Conservation (phyloP, 2,113 vertebrate species). For the Salvator merianae region DNA sequence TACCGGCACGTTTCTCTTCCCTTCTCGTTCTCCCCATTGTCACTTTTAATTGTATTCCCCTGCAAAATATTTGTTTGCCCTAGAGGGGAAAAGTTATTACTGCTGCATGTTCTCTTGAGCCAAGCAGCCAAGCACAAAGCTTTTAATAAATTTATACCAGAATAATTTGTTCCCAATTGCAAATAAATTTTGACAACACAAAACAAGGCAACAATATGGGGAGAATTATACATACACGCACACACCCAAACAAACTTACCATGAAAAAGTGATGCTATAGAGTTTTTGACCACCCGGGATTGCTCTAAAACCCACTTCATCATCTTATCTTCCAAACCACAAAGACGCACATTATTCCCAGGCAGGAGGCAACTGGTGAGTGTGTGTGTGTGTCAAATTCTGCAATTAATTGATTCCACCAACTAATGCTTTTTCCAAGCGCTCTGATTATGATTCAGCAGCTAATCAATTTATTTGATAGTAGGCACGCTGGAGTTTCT, state of each 20-base stretch:
- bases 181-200: conserved; percentile 13
- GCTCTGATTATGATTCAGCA: conserved; percentile 6
- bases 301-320: not conserved
- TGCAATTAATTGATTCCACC: conserved; percentile 24
- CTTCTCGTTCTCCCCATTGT: not conserved
- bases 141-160: conserved; percentile 30
- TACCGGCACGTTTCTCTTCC: rapidly evolving
- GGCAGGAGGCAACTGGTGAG: not conserved
- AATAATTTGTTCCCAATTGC: conserved; percentile 22
- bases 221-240: not conserved
- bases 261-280: not conserved
- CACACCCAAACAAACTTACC: not conserved
- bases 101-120: not conserved
- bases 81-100: conserved; percentile 13
- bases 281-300: not conserved
- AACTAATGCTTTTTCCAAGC: conserved; percentile 15
- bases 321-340: conserved; percentile 1
- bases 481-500: not conserved
- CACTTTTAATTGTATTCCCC: conserved; percentile 12
- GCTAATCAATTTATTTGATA: conserved; percentile 32
- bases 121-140: conserved; percentile 10
- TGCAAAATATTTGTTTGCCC: conserved; percentile 13
- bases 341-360: not conserved
- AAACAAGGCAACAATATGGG: not conserved
- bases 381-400: not conserved